A percentile compares a stretch with the other conserved stretches of the same genome.
Evolutionary conservation across 2,888 invertebrate species (phyloP).

Genomic region (Hololepta plana): DNA sequence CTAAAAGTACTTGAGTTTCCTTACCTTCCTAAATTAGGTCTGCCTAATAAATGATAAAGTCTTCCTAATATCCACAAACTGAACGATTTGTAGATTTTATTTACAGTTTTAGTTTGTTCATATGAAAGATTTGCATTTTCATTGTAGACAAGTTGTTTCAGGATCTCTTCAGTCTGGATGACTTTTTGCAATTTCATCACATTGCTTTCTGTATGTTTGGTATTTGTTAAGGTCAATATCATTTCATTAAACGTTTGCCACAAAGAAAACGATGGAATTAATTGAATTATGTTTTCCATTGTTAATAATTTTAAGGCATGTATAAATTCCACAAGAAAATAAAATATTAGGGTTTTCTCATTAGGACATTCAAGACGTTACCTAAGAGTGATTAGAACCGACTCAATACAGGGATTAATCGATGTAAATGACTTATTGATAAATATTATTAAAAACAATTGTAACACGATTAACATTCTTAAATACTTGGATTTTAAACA

Average conservation of each 20-base stretch:
- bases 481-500: too few species aligned
- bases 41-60: constrained; percentile 42
- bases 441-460: too few species aligned
- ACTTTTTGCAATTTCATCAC: constrained; percentile 39
- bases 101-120: constrained; percentile 26
- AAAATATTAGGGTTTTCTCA: too few species aligned
- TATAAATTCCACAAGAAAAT: too few species aligned
- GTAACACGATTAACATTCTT: too few species aligned
- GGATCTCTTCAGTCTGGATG: constrained; percentile 37
- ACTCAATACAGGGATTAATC: too few species aligned
- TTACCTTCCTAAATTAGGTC: constrained; percentile 31
- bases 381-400: too few species aligned
- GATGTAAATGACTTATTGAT: too few species aligned
- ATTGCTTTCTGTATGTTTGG: constrained; percentile 34
- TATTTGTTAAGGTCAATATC: constrained; percentile 36
- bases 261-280: constrained; percentile 22
- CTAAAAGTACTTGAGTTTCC: constrained; percentile 14
- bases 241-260: constrained; percentile 49
- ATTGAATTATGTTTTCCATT: constrained; percentile 8
- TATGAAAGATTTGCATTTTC: constrained; percentile 29
- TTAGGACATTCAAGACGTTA: too few species aligned
- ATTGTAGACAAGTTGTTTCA: constrained; percentile 34
- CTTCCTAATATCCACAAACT: constrained; percentile 49
- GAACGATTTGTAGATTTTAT: constrained; percentile 30
- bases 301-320: too few species aligned